Conservation (phyloP, 2,797 vertebrate genomes). For the Yasuhikotakia modesta region DNA sequence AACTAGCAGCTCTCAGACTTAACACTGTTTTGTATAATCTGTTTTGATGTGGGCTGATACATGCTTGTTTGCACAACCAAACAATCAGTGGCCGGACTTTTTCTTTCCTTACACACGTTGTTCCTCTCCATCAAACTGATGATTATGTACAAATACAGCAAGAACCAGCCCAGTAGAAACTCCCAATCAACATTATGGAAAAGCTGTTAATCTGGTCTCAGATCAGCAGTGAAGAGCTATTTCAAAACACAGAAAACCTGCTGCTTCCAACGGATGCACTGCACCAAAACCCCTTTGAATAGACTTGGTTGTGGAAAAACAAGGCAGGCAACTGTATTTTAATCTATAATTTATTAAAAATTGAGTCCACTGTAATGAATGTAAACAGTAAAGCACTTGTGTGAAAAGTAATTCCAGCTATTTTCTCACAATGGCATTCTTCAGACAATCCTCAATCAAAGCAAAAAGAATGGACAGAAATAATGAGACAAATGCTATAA, state of each 20-base stretch:
- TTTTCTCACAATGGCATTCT: conserved; percentile 47
- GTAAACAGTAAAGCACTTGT: conserved; percentile 27
- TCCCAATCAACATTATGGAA: conserved; percentile 13
- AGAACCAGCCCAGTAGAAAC: neutral
- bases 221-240: conserved; percentile 30
- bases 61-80: neutral
- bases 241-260: conserved; percentile 20
- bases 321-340: conserved; percentile 53
- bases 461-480: conserved; percentile 30
- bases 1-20: neutral
- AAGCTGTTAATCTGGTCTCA: conserved; percentile 27
- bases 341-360: conserved; percentile 56
- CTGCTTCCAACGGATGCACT: conserved; percentile 45
- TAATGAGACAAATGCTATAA: conserved; percentile 11
- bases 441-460: conserved; percentile 41
- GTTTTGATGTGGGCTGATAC: neutral
- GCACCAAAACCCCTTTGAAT: conserved; percentile 19
- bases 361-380: conserved; percentile 32
- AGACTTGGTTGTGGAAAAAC: conserved; percentile 14
- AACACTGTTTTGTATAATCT: neutral
- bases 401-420: conserved; percentile 53
- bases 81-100: neutral
- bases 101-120: neutral
- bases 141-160: neutral
- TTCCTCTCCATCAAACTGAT: neutral